Evolutionary conservation across 2,888 invertebrate species (phyloP), one percentile per base, ranked within the genome.

Genomic region (Ecdyonurus torrentis): DNA sequence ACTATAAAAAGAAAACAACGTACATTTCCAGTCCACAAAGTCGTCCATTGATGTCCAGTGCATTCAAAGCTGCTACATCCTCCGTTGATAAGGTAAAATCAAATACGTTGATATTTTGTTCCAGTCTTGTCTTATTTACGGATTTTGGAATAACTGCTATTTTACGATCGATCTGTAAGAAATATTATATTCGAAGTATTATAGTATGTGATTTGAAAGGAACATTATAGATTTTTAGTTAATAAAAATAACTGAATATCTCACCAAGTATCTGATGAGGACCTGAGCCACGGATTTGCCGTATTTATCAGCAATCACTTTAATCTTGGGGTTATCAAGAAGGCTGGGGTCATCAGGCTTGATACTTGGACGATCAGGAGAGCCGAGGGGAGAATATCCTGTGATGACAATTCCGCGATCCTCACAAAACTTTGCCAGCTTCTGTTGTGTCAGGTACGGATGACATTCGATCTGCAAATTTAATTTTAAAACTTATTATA

Each of bases 391-490:
- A 73, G 74, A 20, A 73, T 87, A 92, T 0, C 77, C 89, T 71
- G 79, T 84, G 67, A 92, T 74, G 0, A 77, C 74, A 58, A 93
- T 84, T 59, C 77, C 77, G 50, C 81, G 78, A 3, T 79, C 72
- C 61, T 80, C 79, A 72, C 91, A 87, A 70, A 83, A 89, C 1
- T 83, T 74, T 0, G 83, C 81, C 24, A 91, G 72, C 50, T 82
- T 80, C 37, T 81, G 83, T 69, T 91, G 87, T 67, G 84, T 85
- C 1, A 89, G 76, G 68, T 86, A 85, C 1, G 89, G 81, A 69
- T 87, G 80, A 15, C 79, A 76, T 72, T 81, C 81, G 62, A 80
- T 70, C 72, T 73, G 66, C n/a, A n/a, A n/a, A n/a, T n/a, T n/a
- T n/a, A n/a, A n/a, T n/a, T n/a, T n/a, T n/a, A n/a, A n/a, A n/a